Base-by-base conservation (phyloP, 2,113 vertebrate species). In the Nettapus auritus region DNA sequence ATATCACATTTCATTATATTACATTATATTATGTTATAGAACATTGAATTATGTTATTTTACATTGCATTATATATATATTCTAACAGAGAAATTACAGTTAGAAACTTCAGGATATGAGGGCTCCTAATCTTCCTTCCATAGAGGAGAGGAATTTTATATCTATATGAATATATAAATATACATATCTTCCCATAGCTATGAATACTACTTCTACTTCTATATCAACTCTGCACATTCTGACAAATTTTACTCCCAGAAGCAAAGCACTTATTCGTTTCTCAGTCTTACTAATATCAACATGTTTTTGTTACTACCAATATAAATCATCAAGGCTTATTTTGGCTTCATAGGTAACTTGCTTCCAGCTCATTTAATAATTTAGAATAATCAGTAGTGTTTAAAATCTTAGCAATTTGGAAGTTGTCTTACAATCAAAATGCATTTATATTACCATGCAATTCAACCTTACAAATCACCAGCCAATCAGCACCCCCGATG, bases 401-500 rank as follows among this genome's bases (percentile, higher is more conserved):
- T 95, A 93, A 91, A 93, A 71, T 95, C 87, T 94, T 78, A 68
- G 88, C 60, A 93, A 86, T 95, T 96, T 60, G 81, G 88, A 93
- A 95, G 71, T 96, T 95, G 78, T 67, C 36, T 79, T 94, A 88
- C 87, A 95, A 90, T 91, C 96, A 97, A 88, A 94, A 88, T 70
- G 52, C 23, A 68, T 89, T 96, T 96, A 90, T 29, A 81, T 86
- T 96, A 53, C 94, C 5, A 1, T 88, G 93, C n/a, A 94, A 95
- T 94, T 94, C 85, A 95, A 67, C n/a, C 68, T 96, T 89, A 71
- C 93, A 94, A 96, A 97, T 96, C 94, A 91, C 17, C 71, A 95
- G 68, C 94, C 93, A 95, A 96, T 95, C 94, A 96, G 79, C 91
- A 94, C 94, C 64, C 88, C 93, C 18, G 1, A 95, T 91, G 93